phyloP scores from a whole-genome alignment of 2,888 invertebrate species.

The Geophilus truncorum region DNA sequence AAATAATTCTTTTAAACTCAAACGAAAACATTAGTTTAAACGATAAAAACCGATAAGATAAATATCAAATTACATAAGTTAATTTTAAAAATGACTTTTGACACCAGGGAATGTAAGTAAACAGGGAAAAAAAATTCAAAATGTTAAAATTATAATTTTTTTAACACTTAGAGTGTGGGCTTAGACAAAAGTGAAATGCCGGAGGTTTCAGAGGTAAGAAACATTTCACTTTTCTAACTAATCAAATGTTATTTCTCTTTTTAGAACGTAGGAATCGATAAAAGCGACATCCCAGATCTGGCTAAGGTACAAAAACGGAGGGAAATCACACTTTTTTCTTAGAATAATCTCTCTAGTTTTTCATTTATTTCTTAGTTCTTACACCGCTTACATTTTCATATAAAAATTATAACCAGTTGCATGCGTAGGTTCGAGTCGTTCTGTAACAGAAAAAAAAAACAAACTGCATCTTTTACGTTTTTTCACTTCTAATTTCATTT shows the following conservation, averaged over 20 bases:
- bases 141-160: not conserved
- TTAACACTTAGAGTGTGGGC: constrained; percentile 51
- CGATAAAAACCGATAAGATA: no score
- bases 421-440: no score
- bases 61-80: not conserved
- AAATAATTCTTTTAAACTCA: no score
- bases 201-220: constrained; percentile 54
- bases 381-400: no score
- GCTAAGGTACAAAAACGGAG: constrained; percentile 83
- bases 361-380: not conserved
- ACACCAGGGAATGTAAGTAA: not conserved
- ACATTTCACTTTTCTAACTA: not conserved
- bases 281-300: constrained; percentile 96
- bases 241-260: constrained; percentile 36
- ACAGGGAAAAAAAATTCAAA: constrained; percentile 28
- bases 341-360: not conserved
- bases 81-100: not conserved
- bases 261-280: constrained; percentile 90
- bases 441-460: no score
- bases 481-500: no score
- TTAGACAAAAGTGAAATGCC: constrained; percentile 58
- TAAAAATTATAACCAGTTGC: no score
- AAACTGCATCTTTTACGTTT: no score
- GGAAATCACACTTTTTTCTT: no score
- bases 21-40: no score